These are phyloP conservation scores for Mionectes olivaceus DNA, from an alignment of 2,797 vertebrate species.

Conservation along the genomic window DNA sequence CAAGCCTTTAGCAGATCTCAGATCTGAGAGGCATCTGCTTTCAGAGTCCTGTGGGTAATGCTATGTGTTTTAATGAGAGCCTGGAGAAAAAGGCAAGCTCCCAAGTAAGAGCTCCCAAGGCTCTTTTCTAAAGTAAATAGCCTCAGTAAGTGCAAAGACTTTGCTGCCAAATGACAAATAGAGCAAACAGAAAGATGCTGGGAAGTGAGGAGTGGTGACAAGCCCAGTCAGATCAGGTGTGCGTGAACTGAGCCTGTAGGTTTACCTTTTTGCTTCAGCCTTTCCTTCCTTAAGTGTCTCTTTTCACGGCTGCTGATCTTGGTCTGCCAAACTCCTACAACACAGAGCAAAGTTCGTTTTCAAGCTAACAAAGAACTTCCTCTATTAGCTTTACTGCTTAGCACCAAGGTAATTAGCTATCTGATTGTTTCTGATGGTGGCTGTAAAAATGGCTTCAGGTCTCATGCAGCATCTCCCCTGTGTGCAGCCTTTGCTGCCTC, in stretches of 20 bases:
- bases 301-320: constrained; percentile 70
- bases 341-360: constrained; percentile 8
- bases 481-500: not conserved
- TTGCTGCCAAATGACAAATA: not conserved
- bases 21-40: not conserved
- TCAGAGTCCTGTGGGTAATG: not conserved
- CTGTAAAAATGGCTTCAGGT: not conserved
- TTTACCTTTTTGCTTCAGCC: constrained; percentile 67
- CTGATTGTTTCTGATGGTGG: not conserved
- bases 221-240: not conserved
- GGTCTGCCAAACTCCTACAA: constrained; percentile 67
- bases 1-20: not conserved
- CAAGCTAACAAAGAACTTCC: not conserved
- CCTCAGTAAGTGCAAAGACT: not conserved
- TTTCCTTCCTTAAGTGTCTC: constrained; percentile 64
- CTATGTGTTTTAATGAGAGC: not conserved
- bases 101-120: not conserved
- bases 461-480: not conserved
- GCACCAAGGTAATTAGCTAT: not conserved
- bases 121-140: constrained; percentile 19
- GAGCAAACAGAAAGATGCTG: not conserved
- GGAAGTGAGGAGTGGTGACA: not conserved
- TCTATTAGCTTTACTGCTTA: not conserved
- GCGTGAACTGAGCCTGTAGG: not conserved
- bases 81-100: not conserved